Conservation (phyloP, 2,113 vertebrate species). For the Panthera tigris region DNA sequence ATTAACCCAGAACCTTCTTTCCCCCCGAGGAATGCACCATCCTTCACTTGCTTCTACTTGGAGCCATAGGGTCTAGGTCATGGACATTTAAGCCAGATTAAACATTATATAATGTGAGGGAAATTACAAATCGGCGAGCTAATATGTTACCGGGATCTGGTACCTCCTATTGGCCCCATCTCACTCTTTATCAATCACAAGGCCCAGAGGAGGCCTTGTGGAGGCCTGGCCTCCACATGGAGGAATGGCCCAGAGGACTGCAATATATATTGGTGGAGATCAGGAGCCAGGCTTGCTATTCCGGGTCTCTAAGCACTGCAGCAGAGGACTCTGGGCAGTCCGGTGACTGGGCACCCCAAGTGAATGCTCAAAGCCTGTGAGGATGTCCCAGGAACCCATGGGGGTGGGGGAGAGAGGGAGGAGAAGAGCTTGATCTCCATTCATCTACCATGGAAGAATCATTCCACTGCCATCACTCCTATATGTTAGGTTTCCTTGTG, state of each 20-base stretch:
- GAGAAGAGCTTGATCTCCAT: background rate
- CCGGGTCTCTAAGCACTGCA: background rate
- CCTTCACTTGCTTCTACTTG: background rate
- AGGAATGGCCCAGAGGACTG: background rate
- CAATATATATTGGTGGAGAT: background rate
- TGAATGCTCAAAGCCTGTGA: background rate
- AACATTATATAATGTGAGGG: background rate
- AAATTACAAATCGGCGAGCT: background rate
- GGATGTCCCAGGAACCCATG: fast-evolving
- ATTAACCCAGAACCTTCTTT: background rate
- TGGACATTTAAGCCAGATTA: background rate
- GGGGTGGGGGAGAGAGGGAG: background rate
- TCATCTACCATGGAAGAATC: background rate
- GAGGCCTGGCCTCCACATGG: background rate
- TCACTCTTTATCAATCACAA: background rate
- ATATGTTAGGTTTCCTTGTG: background rate
- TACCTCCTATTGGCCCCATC: no score
- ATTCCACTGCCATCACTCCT: background rate
- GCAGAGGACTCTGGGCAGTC: background rate
- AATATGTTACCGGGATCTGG: background rate
- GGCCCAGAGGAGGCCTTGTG: no score
- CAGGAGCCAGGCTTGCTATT: background rate
- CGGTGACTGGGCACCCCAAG: background rate
- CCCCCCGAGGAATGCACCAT: background rate
- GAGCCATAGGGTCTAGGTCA: background rate